Conservation (phyloP, 1,140 invertebrate genomes). For the Matsumurasca onukii region DNA sequence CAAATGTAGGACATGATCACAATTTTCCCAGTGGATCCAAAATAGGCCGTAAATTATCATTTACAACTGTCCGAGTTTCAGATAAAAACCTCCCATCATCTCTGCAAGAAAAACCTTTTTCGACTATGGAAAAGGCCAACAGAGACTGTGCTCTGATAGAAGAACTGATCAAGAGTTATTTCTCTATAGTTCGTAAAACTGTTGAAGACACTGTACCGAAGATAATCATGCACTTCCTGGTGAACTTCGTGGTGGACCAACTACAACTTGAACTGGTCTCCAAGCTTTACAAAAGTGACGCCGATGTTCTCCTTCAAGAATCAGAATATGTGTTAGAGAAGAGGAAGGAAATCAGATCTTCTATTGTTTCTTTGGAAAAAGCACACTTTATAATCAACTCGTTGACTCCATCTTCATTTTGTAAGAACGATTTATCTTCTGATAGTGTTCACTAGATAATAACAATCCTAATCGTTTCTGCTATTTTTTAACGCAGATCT, state of each 20-base stretch:
- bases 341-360: constrained; percentile 8
- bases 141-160: constrained; percentile 34
- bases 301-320: constrained; percentile 29
- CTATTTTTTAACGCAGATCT: too few species aligned
- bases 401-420: too few species aligned
- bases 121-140: constrained; percentile 16
- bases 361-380: constrained; percentile 4
- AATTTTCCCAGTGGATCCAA: too few species aligned
- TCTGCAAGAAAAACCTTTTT: not conserved
- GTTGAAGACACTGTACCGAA: constrained; percentile 41
- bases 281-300: constrained; percentile 33
- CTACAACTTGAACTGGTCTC: constrained; percentile 36
- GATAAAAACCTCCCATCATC: not conserved
- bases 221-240: constrained; percentile 41
- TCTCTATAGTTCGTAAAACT: constrained; percentile 37
- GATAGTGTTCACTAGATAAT: too few species aligned
- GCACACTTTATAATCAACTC: constrained; percentile 9
- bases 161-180: constrained; percentile 39
- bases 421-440: too few species aligned
- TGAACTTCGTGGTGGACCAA: constrained; percentile 36
- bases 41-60: too few species aligned
- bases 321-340: constrained; percentile 25
- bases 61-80: too few species aligned
- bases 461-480: too few species aligned
- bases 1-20: not conserved